Conservation (phyloP, 2,888 invertebrate genomes). For the Drosophila merina region DNA sequence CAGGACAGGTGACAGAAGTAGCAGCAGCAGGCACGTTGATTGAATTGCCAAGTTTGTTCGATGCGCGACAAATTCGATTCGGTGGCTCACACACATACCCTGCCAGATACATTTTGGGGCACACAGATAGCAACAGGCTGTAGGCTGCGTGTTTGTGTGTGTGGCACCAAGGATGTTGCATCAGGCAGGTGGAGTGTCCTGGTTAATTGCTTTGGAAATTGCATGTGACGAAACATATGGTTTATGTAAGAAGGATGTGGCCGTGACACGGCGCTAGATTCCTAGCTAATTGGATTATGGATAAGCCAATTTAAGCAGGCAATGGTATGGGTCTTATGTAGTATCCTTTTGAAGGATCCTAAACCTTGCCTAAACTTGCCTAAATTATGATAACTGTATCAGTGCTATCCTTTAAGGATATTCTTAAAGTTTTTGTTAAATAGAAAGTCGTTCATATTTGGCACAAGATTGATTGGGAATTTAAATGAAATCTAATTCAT, state of each 20-base stretch:
- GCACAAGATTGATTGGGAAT: slow-evolving; percentile 5
- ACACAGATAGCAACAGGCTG: slow-evolving; percentile 40
- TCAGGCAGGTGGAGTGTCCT: slow-evolving; percentile 49
- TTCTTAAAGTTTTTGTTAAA: not conserved
- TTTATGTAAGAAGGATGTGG: slow-evolving; percentile 47
- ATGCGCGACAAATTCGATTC: slow-evolving; percentile 51
- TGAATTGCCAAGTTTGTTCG: slow-evolving; percentile 62
- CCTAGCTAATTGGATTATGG: slow-evolving; percentile 68
- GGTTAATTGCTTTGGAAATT: slow-evolving; percentile 77
- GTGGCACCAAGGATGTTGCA: slow-evolving; percentile 53
- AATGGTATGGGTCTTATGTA: not conserved
- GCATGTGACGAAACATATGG: slow-evolving; percentile 57
- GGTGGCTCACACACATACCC: slow-evolving; percentile 3
- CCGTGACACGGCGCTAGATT: slow-evolving; percentile 37
- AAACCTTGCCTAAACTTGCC: no score
- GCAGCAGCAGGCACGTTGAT: slow-evolving; percentile 52
- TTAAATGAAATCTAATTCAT: slow-evolving; percentile 21
- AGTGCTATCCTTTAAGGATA: not conserved
- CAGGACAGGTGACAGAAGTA: slow-evolving; percentile 5
- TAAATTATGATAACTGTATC: no score
- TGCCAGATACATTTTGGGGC: slow-evolving; percentile 8
- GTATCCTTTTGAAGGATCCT: not conserved
- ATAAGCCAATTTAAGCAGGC: slow-evolving; percentile 59
- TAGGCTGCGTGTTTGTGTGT: slow-evolving; percentile 37
- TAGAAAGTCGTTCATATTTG: no score